Conservation (phyloP, 2,888 invertebrate species). For the Allophyes oxyacanthae region DNA sequence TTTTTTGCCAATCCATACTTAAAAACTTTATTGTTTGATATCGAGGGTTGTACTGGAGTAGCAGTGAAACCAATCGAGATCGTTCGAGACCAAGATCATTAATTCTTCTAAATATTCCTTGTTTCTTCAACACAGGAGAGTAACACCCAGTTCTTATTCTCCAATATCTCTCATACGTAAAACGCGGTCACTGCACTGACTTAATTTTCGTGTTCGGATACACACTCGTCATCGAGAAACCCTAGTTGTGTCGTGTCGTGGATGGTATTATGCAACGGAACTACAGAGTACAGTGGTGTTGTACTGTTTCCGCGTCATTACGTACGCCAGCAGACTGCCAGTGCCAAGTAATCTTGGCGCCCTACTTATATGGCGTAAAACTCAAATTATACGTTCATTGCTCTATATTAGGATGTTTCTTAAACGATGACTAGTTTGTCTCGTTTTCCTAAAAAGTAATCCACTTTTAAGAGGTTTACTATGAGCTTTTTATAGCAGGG, state of each 20-base stretch:
- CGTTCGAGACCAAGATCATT: no score
- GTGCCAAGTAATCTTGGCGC: constrained; percentile 58
- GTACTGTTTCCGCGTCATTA: constrained; percentile 47
- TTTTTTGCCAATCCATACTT: no score
- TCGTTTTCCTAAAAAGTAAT: no score
- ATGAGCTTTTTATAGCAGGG: no score
- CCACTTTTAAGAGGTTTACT: no score
- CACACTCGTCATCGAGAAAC: constrained; percentile 21
- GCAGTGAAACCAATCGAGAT: no score
- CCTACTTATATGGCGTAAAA: constrained; percentile 40
- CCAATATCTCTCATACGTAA: no score
- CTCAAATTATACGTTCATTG: constrained; percentile 33
- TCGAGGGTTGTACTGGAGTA: no score
- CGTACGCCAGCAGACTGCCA: constrained; percentile 13
- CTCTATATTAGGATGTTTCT: constrained; percentile 39
- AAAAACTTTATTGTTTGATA: no score
- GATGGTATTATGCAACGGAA: constrained; percentile 39
- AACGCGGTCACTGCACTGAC: not conserved
- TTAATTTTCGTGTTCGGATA: constrained; percentile 18
- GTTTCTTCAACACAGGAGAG: no score
- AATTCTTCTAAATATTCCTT: no score
- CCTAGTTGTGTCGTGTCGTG: constrained; percentile 21
- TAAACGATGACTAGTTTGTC: constrained; percentile 4
- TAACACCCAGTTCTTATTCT: no score
- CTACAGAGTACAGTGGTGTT: constrained; percentile 22